Percentiles rank a stretch among this genome's conserved stretches.
Evolutionary conservation across 2,888 invertebrate genomes (phyloP).

Genomic region (Leptopterna dolabrata): DNA sequence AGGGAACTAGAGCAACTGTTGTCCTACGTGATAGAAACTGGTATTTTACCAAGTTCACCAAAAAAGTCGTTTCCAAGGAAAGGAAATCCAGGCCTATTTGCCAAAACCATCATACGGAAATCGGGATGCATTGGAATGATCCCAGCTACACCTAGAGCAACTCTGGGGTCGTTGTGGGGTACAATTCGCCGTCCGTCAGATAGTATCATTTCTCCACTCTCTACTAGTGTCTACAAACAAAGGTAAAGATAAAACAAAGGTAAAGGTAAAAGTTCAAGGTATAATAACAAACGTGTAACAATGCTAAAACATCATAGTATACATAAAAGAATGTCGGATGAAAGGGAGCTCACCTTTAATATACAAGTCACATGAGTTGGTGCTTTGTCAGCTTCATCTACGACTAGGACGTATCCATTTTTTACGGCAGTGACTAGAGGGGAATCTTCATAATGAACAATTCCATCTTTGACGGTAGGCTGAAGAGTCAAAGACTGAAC

Average conservation of each 20-base stretch:
- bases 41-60: slow-evolving; percentile 77
- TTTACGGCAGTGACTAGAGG: slow-evolving; percentile 93
- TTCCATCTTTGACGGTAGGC: slow-evolving; percentile 88
- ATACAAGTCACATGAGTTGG: slow-evolving; percentile 97
- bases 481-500: slow-evolving; percentile 94
- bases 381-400: slow-evolving; percentile 98
- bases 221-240: slow-evolving; percentile 79
- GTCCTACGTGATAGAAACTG: too few relatives aligned
- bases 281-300: too few relatives aligned
- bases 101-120: slow-evolving; percentile 92
- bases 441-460: slow-evolving; percentile 93
- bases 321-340: neutral
- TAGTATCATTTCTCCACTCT: slow-evolving; percentile 94
- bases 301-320: too few relatives aligned
- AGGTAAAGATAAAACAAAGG: neutral
- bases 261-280: neutral
- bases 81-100: slow-evolving; percentile 97
- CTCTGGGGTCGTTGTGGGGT: slow-evolving; percentile 67
- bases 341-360: slow-evolving; percentile 72
- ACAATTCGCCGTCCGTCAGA: slow-evolving; percentile 94
- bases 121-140: slow-evolving; percentile 89
- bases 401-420: slow-evolving; percentile 87
- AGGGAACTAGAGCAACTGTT: too few relatives aligned
- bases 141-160: slow-evolving; percentile 67
- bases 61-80: slow-evolving; percentile 98